These are phyloP conservation scores for Allochrocebus solatus DNA, from an alignment of 2,797 vertebrate genomes.

Conservation along the genomic window DNA sequence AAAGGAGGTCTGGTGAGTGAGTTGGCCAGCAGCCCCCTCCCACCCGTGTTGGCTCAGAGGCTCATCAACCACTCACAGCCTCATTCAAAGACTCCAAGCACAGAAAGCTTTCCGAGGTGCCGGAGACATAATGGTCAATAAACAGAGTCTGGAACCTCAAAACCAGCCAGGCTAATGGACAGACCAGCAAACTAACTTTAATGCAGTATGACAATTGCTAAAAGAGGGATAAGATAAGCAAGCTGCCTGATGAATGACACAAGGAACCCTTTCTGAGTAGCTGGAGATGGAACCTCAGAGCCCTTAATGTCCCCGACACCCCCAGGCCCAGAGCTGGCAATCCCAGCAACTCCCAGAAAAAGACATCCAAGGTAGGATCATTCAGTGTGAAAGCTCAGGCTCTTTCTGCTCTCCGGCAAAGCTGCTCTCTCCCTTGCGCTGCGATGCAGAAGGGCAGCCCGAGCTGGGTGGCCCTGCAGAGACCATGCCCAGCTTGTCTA, in stretches of 20 bases:
- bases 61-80: accelerated
- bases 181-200: background rate
- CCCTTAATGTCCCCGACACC: background rate
- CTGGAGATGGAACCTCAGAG: background rate
- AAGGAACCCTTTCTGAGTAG: background rate
- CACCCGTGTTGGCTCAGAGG: background rate
- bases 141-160: background rate
- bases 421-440: background rate
- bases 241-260: background rate
- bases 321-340: background rate
- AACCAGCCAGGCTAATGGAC: background rate
- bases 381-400: no score
- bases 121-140: background rate
- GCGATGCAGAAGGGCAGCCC: accelerated
- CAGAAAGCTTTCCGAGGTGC: background rate
- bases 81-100: background rate
- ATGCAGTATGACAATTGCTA: background rate
- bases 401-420: background rate
- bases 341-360: background rate
- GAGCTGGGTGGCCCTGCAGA: background rate
- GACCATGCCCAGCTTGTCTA: background rate
- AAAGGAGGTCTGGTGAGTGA: background rate
- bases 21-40: background rate
- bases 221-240: no score
- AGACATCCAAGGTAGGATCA: accelerated